Conservation (phyloP, 2,888 invertebrate species). For the Xestia sexstrigata region DNA sequence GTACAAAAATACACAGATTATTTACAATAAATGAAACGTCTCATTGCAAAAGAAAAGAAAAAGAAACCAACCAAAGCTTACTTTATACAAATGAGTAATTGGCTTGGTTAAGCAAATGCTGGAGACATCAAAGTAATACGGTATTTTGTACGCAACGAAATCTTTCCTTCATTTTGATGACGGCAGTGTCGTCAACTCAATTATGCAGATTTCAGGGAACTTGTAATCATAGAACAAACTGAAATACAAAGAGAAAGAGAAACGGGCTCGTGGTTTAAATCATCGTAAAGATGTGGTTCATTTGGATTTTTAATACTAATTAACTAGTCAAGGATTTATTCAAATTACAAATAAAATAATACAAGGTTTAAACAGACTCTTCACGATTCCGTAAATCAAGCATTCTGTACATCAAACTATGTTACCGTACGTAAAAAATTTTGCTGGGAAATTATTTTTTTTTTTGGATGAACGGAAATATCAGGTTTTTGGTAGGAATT, state of each 20-base stretch:
- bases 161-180: constrained; percentile 59
- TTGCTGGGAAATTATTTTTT: no score
- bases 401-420: no score
- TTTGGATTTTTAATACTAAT: constrained; percentile 28
- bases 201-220: constrained; percentile 67
- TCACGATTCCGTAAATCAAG: no score
- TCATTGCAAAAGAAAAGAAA: constrained; percentile 12
- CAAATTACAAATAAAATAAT: neutral
- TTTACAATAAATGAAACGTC: constrained; percentile 7
- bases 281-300: constrained; percentile 16
- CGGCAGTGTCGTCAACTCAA: constrained; percentile 60
- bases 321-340: neutral
- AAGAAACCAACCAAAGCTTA: constrained; percentile 25
- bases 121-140: constrained; percentile 52
- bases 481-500: no score
- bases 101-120: constrained; percentile 58
- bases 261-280: constrained; percentile 39
- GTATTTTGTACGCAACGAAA: constrained; percentile 60
- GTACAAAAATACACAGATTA: neutral
- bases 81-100: constrained; percentile 63
- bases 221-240: constrained; percentile 66
- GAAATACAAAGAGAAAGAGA: constrained; percentile 54
- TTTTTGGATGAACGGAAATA: no score
- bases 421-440: no score
- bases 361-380: no score